Conservation (phyloP, 2,113 vertebrate genomes). For the Tupaia chinensis region DNA sequence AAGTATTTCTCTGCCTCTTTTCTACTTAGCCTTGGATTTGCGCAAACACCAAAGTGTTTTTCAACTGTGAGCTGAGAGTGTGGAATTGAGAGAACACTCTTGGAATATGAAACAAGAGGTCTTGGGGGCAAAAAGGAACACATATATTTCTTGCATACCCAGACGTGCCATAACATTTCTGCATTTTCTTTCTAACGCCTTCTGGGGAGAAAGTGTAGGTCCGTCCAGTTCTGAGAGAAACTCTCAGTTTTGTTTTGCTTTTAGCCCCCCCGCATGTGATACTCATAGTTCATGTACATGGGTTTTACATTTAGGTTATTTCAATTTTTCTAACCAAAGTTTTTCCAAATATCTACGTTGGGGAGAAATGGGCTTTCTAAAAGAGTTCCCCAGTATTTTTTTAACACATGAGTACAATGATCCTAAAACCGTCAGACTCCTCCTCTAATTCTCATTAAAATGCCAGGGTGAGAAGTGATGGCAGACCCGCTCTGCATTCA, state of each 20-base stretch:
- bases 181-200: not conserved
- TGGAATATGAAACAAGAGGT: slow-evolving; percentile 31
- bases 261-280: not conserved
- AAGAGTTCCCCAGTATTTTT: slow-evolving; percentile 77
- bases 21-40: slow-evolving; percentile 7
- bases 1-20: not conserved
- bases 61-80: not conserved
- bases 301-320: slow-evolving; percentile 39
- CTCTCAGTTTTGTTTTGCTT: not conserved
- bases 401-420: slow-evolving; percentile 64
- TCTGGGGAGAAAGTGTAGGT: not conserved
- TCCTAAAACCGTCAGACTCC: slow-evolving; percentile 76
- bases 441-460: slow-evolving; percentile 71
- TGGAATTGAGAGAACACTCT: not conserved
- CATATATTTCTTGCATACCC: not conserved
- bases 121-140: not conserved
- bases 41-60: not conserved
- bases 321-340: slow-evolving; percentile 30
- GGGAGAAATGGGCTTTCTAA: slow-evolving; percentile 43
- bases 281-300: not conserved
- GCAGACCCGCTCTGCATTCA: slow-evolving; percentile 49
- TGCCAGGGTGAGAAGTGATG: slow-evolving; percentile 68
- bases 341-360: not conserved
- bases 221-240: not conserved
- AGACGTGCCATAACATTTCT: not conserved